phyloP scores from a whole-genome alignment of 1,140 invertebrate genomes.

The Lethrus apterus region DNA sequence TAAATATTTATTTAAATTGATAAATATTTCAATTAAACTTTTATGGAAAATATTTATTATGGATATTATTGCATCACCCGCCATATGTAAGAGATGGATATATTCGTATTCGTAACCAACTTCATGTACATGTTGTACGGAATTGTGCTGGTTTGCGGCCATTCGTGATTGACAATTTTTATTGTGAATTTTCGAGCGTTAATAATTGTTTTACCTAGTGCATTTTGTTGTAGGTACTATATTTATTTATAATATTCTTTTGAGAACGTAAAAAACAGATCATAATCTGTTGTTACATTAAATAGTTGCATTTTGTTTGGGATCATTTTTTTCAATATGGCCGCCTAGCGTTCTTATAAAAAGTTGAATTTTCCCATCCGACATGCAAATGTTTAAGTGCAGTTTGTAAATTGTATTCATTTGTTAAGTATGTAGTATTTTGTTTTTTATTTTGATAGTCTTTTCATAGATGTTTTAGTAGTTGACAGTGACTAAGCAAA shows the following conservation, averaged over 20 bases:
- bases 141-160: slow-evolving; percentile 4
- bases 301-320: slow-evolving; percentile 14
- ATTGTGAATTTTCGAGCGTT: slow-evolving; percentile 2
- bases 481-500: slow-evolving; percentile 11
- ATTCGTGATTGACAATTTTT: slow-evolving; percentile 7
- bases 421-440: neutral
- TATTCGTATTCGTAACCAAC: slow-evolving; percentile 2
- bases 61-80: too few relatives aligned
- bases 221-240: slow-evolving; percentile 3
- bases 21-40: too few relatives aligned
- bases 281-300: too few relatives aligned
- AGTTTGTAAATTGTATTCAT: neutral
- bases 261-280: too few relatives aligned
- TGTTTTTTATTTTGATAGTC: neutral
- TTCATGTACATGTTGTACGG: neutral
- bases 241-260: slow-evolving; percentile 1
- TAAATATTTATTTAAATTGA: too few relatives aligned
- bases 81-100: too few relatives aligned
- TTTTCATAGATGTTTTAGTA: slow-evolving; percentile 1
- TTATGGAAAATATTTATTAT: too few relatives aligned
- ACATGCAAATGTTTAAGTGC: neutral
- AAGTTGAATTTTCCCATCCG: neutral
- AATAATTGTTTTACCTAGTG: neutral
- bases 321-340: slow-evolving; percentile 12
- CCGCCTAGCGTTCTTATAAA: slow-evolving; percentile 13